Evolutionary conservation across 2,888 invertebrate species (phyloP).

Genomic region (Serripes groenlandicus): DNA sequence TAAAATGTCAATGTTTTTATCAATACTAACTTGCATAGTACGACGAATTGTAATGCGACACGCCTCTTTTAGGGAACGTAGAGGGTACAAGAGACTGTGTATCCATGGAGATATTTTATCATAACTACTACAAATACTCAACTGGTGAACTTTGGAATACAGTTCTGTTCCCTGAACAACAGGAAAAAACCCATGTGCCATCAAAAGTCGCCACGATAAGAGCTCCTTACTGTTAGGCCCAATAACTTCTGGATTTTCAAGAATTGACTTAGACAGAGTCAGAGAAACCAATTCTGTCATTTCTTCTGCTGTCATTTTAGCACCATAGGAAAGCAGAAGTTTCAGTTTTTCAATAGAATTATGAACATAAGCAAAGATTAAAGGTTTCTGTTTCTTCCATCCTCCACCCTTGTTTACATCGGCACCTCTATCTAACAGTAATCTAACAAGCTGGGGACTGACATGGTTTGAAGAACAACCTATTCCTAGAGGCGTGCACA

Average conservation of each 20-base stretch:
- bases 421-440: conserved; percentile 79
- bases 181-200: conserved; percentile 79
- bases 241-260: conserved; percentile 83
- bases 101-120: conserved; percentile 80
- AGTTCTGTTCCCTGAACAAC: conserved; percentile 70
- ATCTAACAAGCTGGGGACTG: conserved; percentile 73
- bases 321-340: conserved; percentile 81
- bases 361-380: conserved; percentile 82
- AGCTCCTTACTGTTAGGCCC: conserved; percentile 78
- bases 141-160: conserved; percentile 74
- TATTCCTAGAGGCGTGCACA: conserved; percentile 80
- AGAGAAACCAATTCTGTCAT: conserved; percentile 82
- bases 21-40: conserved; percentile 70
- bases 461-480: conserved; percentile 78
- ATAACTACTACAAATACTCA: conserved; percentile 82
- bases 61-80: conserved; percentile 75
- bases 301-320: conserved; percentile 78
- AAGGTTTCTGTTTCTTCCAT: conserved; percentile 81
- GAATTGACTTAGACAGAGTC: conserved; percentile 80
- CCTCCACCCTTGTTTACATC: conserved; percentile 81
- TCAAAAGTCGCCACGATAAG: conserved; percentile 77
- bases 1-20: conserved; percentile 72
- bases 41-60: conserved; percentile 77
- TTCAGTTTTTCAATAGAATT: conserved; percentile 82
- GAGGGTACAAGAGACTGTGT: conserved; percentile 74